Conservation (phyloP, 92 coral and sea anemone species). For the Chrysogorgia sp. region DNA sequence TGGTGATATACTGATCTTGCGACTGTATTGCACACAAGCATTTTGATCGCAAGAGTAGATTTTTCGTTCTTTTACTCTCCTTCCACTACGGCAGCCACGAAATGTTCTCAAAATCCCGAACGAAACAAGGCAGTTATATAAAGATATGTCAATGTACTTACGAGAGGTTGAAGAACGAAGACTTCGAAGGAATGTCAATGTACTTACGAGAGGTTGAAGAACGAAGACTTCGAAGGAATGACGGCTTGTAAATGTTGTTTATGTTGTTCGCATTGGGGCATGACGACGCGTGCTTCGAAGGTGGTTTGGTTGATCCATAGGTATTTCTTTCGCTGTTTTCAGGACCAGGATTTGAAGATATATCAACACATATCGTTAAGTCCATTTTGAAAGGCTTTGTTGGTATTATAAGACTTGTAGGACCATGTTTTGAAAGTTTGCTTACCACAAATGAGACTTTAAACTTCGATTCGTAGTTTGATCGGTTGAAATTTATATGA, state of each 20-base stretch:
- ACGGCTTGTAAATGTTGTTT: slow-evolving; percentile 19
- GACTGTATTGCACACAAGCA: too few species aligned
- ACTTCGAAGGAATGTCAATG: not conserved
- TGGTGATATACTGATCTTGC: too few species aligned
- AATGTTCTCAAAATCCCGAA: too few species aligned
- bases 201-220: not conserved
- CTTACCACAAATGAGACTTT: slow-evolving; percentile 18
- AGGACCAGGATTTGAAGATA: too few species aligned
- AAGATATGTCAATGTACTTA: too few species aligned
- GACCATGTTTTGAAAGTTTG: slow-evolving; percentile 18
- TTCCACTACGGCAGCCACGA: too few species aligned
- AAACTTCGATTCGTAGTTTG: slow-evolving; percentile 13
- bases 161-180: slow-evolving; percentile 7
- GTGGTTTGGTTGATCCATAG: slow-evolving; percentile 7
- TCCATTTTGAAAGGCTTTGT: slow-evolving; percentile 11
- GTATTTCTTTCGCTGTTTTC: slow-evolving; percentile 22
- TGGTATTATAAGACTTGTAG: slow-evolving; percentile 11
- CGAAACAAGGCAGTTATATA: too few species aligned
- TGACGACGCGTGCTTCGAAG: slow-evolving; percentile 20
- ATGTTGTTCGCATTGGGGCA: slow-evolving; percentile 3
- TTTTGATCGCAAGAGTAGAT: too few species aligned
- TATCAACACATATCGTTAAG: too few species aligned
- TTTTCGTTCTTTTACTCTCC: too few species aligned
- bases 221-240: too few species aligned
- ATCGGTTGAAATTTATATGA: not conserved